phyloP scores from a whole-genome alignment of 1,140 invertebrate genomes.

The Ptiloglossa arizonensis region DNA sequence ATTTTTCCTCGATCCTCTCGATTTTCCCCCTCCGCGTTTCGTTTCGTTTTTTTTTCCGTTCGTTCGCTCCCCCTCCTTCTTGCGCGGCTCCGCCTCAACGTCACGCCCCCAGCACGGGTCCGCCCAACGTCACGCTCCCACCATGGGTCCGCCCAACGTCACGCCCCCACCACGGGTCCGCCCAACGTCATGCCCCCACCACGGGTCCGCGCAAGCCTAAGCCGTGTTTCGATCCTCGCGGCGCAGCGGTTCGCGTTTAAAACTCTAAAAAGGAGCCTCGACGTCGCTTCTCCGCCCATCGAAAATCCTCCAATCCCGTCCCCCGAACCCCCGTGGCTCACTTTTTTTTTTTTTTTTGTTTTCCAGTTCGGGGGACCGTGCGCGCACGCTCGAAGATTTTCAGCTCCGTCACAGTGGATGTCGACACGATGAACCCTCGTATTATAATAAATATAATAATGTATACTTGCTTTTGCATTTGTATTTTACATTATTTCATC shows the following conservation, averaged over 20 bases:
- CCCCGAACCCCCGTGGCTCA: background rate
- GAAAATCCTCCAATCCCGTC: background rate
- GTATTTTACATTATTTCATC: slow-evolving; percentile 80
- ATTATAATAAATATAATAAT: slow-evolving; percentile 81
- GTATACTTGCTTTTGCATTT: slow-evolving; percentile 79
- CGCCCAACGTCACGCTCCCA: too few relatives aligned
- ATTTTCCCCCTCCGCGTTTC: too few relatives aligned
- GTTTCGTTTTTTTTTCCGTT: background rate
- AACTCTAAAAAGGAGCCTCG: slow-evolving; percentile 44
- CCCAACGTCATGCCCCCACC: too few relatives aligned
- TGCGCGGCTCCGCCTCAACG: slow-evolving; percentile 4
- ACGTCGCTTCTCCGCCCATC: background rate
- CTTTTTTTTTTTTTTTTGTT: background rate
- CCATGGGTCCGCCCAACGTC: too few relatives aligned
- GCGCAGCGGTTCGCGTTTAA: slow-evolving; percentile 35
- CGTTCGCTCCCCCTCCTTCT: background rate
- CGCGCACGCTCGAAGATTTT: slow-evolving; percentile 16
- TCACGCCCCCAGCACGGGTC: too few relatives aligned
- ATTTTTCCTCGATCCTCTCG: background rate
- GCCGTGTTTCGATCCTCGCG: slow-evolving; percentile 50
- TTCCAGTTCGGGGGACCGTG: slow-evolving; percentile 5
- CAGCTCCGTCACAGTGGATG: background rate
- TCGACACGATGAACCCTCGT: slow-evolving; percentile 43
- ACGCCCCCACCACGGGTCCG: too few relatives aligned
- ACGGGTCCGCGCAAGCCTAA: background rate